Evolutionary conservation across 2,797 vertebrate genomes (phyloP).

Genomic region (Pseudochirops cupreus): DNA sequence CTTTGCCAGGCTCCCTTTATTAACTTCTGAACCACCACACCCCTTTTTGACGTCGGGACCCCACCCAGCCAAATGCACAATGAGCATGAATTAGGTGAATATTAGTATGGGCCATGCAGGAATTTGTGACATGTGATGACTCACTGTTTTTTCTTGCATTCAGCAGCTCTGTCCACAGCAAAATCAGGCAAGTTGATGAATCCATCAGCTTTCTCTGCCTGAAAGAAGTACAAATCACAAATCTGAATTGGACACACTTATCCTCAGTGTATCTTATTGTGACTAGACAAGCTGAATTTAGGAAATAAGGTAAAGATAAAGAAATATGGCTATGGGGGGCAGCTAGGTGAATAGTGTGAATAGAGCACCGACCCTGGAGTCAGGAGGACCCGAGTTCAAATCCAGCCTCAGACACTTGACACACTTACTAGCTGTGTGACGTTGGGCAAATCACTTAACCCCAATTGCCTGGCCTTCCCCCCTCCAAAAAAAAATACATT

Average conservation of each 20-base stretch:
- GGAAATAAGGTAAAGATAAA: not conserved
- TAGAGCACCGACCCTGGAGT: no score
- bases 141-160: conserved; percentile 99
- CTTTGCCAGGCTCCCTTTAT: not conserved
- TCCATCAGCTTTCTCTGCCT: conserved; percentile 98
- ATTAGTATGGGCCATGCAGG: not conserved
- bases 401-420: no score
- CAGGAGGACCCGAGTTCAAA: no score
- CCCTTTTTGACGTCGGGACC: not conserved
- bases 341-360: no score
- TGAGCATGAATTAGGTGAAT: not conserved
- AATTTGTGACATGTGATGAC: conserved; percentile 74
- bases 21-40: conserved; percentile 1
- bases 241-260: conserved; percentile 2
- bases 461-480: no score
- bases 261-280: not conserved
- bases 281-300: not conserved
- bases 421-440: no score
- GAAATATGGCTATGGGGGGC: not conserved
- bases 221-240: conserved; percentile 68
- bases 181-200: conserved; percentile 97
- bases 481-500: no score
- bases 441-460: no score
- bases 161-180: conserved; percentile 92
- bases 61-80: not conserved